phyloP scores from a whole-genome alignment of 2,888 invertebrate genomes.

The Therioaphis trifolii region DNA sequence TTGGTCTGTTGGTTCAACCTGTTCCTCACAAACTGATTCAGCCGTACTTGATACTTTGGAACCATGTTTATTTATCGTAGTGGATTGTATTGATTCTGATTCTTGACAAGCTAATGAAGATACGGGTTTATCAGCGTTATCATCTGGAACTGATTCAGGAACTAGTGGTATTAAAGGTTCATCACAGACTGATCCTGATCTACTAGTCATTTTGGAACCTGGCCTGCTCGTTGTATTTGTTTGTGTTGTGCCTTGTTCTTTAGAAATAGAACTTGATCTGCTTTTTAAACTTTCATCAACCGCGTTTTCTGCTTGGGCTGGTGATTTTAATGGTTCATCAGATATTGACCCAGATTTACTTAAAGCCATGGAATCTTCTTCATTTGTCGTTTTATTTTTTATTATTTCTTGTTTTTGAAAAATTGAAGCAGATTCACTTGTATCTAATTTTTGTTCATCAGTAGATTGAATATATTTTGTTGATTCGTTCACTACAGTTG shows the following conservation, averaged over 20 bases:
- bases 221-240: no score
- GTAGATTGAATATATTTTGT: not conserved
- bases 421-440: slow-evolving; percentile 5
- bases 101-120: no score
- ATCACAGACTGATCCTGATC: not conserved
- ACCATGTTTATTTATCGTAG: not conserved
- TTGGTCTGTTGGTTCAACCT: not conserved
- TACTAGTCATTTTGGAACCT: no score
- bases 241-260: not conserved
- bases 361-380: no score
- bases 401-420: not conserved
- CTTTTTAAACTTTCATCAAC: not conserved
- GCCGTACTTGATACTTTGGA: not conserved
- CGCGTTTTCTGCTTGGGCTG: slow-evolving; percentile 58
- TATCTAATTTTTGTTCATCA: not conserved
- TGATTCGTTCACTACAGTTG: not conserved
- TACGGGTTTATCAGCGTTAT: no score
- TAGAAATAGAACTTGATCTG: not conserved
- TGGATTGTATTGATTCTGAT: no score
- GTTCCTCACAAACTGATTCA: not conserved
- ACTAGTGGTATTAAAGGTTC: not conserved
- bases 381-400: no score
- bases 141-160: no score
- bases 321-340: no score
- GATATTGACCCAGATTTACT: no score